Base-by-base conservation (phyloP, 1,140 invertebrate species). In the Trichonephila clavata region DNA sequence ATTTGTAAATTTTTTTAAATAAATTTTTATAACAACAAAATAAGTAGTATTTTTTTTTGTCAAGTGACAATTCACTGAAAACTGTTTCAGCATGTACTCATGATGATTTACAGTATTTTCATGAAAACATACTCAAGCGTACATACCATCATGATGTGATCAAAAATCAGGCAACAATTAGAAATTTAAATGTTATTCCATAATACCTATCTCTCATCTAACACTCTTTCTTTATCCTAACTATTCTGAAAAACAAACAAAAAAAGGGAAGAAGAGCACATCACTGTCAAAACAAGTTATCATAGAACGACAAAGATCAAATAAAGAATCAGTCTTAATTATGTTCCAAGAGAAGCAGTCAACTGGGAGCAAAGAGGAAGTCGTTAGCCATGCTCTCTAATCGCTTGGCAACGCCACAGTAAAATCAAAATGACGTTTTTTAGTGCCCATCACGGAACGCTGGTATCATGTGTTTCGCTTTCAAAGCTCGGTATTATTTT, bases 291-390 rank as follows among this genome's bases (percentile, higher is more conserved):
- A 39, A 77, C 27, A 39, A 32, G 14, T 27, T 18, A 77, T 24
- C 71, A 77, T 77, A 32, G 32, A 77, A 24, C 68, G 24, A 71
- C 68, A 71, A 6, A 77, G 24, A 77, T 77, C 27, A 32, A 77
- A 77, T 16, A 77, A 63, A 77, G 18, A 77, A 39, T 39, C 71
- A 18, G 71, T 77, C 71, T 77, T 77, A 77, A 77, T 77, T 77
- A 77, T 39, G 14, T 61, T 39, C 24, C 21, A 50, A 43, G 86
- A 24, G 50, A 50, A 50, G n/a, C n/a, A 20, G 59, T 61, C 61
- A 71, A 43, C 86, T 63, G 21, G 32, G n/a, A n/a, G 43, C n/a
- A 89, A 89, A 77, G n/a, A 89, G 87, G 87, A 89, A 89, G 87
- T 89, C 87, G 68, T 89, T 77, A 71, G 87, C 71, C 61, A 68